phyloP scores from a whole-genome alignment of 2,888 invertebrate species.

The Acanthoscelides obtectus region DNA sequence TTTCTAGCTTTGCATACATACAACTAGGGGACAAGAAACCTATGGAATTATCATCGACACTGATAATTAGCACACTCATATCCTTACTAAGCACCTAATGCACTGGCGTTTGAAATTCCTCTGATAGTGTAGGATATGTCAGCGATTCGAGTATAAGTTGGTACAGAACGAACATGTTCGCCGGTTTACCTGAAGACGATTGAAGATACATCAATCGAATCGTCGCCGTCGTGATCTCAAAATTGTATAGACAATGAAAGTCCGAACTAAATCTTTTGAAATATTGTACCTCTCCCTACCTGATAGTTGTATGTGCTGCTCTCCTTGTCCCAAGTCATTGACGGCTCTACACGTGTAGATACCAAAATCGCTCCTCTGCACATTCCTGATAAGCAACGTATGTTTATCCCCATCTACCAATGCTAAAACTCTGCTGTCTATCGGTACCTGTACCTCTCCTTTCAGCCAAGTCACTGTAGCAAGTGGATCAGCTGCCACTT shows the following conservation, averaged over 20 bases:
- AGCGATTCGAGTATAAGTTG: too few species aligned
- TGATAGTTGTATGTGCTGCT: conserved; percentile 67
- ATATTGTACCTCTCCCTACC: too few species aligned
- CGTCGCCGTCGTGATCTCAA: background rate
- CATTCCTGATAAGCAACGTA: conserved; percentile 63
- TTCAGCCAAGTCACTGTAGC: conserved; percentile 64
- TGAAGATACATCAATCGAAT: background rate
- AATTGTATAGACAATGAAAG: too few species aligned
- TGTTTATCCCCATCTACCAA: conserved; percentile 53
- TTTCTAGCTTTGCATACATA: too few species aligned
- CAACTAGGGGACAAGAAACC: too few species aligned
- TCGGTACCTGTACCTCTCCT: conserved; percentile 55
- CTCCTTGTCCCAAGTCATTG: conserved; percentile 68
- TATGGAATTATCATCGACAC: too few species aligned
- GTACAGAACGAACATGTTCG: background rate
- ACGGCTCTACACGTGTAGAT: conserved; percentile 74
- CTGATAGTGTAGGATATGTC: too few species aligned
- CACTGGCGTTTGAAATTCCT: too few species aligned
- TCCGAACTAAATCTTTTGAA: too few species aligned
- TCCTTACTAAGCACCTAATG: too few species aligned
- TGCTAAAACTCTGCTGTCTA: conserved; percentile 46
- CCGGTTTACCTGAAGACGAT: too few species aligned
- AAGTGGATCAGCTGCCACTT: conserved; percentile 64
- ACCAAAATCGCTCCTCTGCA: conserved; percentile 66
- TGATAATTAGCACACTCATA: too few species aligned